These are phyloP conservation scores for Cyclura pinguis DNA, from an alignment of 2,797 vertebrate genomes.

Conservation along the genomic window DNA sequence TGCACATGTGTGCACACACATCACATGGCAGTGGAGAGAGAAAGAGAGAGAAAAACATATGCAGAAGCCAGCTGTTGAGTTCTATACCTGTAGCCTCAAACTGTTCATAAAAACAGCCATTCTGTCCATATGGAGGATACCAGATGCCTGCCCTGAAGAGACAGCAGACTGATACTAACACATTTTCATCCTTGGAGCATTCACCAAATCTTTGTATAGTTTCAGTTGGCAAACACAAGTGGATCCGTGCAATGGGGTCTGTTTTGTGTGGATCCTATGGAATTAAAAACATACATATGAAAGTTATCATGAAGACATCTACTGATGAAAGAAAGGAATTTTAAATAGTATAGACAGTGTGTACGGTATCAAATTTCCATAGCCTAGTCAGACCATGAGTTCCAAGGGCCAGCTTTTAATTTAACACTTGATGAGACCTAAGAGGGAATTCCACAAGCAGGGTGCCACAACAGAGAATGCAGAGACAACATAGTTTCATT, in stretches of 20 bases:
- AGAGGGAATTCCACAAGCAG: too few species aligned
- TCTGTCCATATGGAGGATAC: not conserved
- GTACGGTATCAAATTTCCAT: too few species aligned
- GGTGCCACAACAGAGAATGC: too few species aligned
- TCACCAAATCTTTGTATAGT: not conserved
- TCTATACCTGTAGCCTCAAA: constrained; percentile 1
- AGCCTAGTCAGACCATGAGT: too few species aligned
- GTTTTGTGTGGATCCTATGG: not conserved
- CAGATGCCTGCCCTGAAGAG: not conserved
- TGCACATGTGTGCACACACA: not conserved
- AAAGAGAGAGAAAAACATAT: not conserved
- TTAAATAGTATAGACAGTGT: too few species aligned
- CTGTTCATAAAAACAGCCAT: not conserved
- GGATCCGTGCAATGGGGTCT: too few species aligned
- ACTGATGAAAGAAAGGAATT: too few species aligned
- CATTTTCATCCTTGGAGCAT: not conserved
- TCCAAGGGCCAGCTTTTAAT: too few species aligned
- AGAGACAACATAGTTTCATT: not conserved
- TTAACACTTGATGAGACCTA: too few species aligned
- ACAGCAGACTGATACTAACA: not conserved
- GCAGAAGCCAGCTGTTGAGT: constrained; percentile 16
- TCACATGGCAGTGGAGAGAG: not conserved
- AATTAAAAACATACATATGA: not conserved
- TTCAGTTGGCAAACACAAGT: constrained; percentile 13
- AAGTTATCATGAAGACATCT: not conserved